phyloP scores from a whole-genome alignment of 2,113 vertebrate species.

The Illadopsis cleaveri region DNA sequence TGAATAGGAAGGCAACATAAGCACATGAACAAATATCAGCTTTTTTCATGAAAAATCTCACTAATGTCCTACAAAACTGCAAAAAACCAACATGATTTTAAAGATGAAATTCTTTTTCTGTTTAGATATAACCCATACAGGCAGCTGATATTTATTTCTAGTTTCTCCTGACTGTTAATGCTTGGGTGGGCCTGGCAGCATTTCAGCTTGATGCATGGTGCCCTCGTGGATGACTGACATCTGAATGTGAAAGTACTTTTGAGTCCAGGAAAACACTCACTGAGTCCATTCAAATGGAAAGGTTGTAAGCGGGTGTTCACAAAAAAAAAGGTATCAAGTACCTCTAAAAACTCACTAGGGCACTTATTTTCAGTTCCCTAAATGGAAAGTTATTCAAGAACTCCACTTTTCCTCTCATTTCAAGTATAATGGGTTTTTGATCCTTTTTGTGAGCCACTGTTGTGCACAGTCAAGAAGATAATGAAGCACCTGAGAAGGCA shows the following conservation, averaged over 20 bases:
- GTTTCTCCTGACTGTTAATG: background rate
- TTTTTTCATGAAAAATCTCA: background rate
- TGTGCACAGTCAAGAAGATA: background rate
- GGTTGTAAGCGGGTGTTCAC: background rate
- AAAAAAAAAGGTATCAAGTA: background rate
- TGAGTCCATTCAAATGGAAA: background rate
- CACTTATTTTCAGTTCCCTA: background rate
- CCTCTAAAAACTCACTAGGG: background rate
- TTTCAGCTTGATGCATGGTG: background rate
- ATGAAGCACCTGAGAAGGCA: background rate
- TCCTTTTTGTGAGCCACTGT: background rate
- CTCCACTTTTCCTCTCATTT: background rate
- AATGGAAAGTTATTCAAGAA: background rate
- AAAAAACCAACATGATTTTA: background rate
- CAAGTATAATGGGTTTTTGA: background rate
- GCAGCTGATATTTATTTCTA: background rate
- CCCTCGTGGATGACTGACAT: background rate
- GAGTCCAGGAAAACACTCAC: background rate
- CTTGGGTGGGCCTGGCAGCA: background rate
- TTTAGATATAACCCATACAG: background rate
- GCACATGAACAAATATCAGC: fast-evolving
- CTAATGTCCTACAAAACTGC: background rate
- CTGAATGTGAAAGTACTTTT: background rate
- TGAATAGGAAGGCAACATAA: background rate
- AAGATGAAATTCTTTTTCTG: background rate